Base-by-base conservation (phyloP, 64 coral and sea anemone genomes). In the Actinia tenebrosa region DNA sequence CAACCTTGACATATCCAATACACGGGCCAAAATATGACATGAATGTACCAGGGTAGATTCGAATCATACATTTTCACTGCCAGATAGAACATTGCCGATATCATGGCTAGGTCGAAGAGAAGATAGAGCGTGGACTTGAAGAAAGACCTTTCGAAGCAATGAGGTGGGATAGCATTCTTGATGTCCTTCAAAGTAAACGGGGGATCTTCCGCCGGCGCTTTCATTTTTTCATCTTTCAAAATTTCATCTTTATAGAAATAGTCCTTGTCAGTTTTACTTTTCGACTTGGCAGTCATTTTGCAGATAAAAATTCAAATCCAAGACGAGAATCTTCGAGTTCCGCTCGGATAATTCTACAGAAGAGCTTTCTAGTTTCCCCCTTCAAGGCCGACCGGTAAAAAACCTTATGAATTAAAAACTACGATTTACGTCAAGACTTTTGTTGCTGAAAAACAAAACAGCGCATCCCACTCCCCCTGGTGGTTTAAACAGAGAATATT, bases 1-100 rank as follows among this genome's bases (percentile, higher is more conserved):
- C 88, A 90, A 13, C 94, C 94, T 27, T 97, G 91, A 68, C 94
- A 97, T 5, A 93, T 56, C 94, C 94, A 97, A n/a, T 97, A 97
- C 3, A 85, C 85, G 5, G 94, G 94, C 94, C 94, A 97, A 84
- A 97, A 93, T 9, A 91, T 9, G 16, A 46, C 94, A 22, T 97
- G 88, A 11, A 78, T 77, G 56, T 88, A 93, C 71, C 88, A 84
- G 18, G 94, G 88, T 10, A 93, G 50, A 55, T 82, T 86, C 3
- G 94, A 83, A 77, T 93, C 55, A 26, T 89, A 97, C 27, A 93
- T 88, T 56, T 60, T 93, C n/a, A 75, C 69, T 10, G 91, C 94
- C 3, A 46, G 16, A 17, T 78, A 23, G 71, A 88, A 91, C 52
- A 97, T 37, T 3, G 82, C 22, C 15, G 86, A 30, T 44, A 97